These are phyloP conservation scores for Hippocampus comes DNA, from an alignment of 2,113 vertebrate genomes.

Conservation along the genomic window DNA sequence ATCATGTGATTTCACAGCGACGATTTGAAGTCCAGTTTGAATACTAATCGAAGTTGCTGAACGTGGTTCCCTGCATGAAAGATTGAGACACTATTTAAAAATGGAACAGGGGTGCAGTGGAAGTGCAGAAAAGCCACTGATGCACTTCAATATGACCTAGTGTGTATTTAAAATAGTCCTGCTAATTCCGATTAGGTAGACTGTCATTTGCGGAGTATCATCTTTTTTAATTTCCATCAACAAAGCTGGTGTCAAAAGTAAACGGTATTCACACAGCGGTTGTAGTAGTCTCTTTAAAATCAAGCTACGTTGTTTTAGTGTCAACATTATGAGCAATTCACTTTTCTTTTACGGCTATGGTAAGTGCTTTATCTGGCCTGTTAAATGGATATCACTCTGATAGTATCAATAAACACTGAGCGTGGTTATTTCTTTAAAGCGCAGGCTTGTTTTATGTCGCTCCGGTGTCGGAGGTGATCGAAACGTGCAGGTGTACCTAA, in stretches of 20 bases:
- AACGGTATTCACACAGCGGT: not conserved
- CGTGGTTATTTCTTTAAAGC: not conserved
- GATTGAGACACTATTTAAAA: not conserved
- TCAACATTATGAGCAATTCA: not conserved
- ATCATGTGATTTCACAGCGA: not conserved
- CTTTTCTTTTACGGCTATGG: not conserved
- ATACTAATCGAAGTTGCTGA: not conserved
- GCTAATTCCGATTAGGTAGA: not conserved
- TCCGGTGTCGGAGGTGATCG: not conserved
- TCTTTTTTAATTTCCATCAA: not conserved
- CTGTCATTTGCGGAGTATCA: not conserved
- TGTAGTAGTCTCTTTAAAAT: not conserved
- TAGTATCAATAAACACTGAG: not conserved
- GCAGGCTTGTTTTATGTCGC: not conserved
- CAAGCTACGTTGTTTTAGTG: not conserved
- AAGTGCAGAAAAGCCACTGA: not conserved
- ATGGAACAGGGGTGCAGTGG: not conserved
- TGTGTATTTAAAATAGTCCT: not conserved
- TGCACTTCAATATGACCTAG: not conserved
- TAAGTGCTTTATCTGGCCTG: not conserved
- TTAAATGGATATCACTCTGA: not conserved
- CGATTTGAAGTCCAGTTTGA: not conserved
- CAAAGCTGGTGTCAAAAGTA: not conserved
- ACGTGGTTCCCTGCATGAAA: not conserved
- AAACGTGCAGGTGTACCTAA: not conserved